A percentile compares a stretch with the other conserved stretches of the same genome.
These are phyloP conservation scores for Tridacna crocea DNA, from an alignment of 2,888 invertebrate species.

Conservation along the genomic window DNA sequence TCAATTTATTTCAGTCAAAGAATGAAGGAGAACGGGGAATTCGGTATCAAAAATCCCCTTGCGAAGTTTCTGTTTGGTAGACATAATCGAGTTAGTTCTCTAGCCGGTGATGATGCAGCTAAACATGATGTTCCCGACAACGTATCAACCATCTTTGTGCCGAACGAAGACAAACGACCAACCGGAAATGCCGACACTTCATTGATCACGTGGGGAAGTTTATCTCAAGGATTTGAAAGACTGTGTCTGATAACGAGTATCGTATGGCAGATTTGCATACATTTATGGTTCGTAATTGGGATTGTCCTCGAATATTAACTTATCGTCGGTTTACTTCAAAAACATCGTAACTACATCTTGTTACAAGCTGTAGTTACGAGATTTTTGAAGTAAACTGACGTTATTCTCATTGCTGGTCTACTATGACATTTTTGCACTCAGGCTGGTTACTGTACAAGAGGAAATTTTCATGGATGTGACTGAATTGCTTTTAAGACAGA, in stretches of 20 bases:
- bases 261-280: slow-evolving; percentile 7
- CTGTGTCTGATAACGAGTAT: slow-evolving; percentile 5
- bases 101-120: neutral
- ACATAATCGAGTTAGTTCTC: neutral
- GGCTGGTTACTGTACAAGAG: no score
- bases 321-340: no score
- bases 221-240: slow-evolving; percentile 2
- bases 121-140: neutral
- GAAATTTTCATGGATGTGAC: no score
- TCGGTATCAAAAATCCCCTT: neutral
- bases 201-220: neutral
- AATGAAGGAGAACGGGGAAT: neutral
- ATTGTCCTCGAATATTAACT: neutral
- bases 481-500: no score
- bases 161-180: neutral
- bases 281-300: slow-evolving; percentile 17
- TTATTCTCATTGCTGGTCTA: no score
- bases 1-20: slow-evolving; percentile 51
- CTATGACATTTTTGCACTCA: no score
- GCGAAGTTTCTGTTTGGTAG: neutral
- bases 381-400: no score
- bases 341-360: no score
- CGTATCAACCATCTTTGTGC: slow-evolving; percentile 4
- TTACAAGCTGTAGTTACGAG: no score
- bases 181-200: neutral